phyloP scores from a whole-genome alignment of 2,113 vertebrate species.

The Vimba vimba region DNA sequence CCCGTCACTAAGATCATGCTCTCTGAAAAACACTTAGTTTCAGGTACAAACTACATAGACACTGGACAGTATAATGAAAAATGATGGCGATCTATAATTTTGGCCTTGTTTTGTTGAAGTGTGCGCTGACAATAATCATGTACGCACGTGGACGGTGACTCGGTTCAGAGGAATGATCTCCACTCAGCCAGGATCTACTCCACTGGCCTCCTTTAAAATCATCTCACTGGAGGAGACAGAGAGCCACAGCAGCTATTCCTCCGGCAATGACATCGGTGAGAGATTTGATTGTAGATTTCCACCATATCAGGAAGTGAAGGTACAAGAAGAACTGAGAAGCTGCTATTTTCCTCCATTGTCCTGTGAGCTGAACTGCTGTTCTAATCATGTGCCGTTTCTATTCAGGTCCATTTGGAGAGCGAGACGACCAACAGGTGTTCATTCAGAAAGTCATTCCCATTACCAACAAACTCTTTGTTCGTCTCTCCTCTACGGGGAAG shows the following conservation, averaged over 20 bases:
- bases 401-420: conserved; percentile 93
- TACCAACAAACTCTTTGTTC: conserved; percentile 94
- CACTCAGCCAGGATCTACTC: conserved; percentile 95
- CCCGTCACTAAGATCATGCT: conserved; percentile 98
- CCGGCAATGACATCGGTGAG: conserved; percentile 95
- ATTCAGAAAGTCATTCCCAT: conserved; percentile 99
- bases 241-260: conserved; percentile 92
- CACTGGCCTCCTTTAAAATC: conserved; percentile 96
- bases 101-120: conserved; percentile 72
- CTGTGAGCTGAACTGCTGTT: background rate
- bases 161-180: conserved; percentile 98
- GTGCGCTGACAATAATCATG: conserved; percentile 96
- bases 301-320: background rate
- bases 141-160: conserved; percentile 95
- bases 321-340: background rate
- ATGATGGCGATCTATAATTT: background rate
- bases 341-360: background rate
- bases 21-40: conserved; percentile 96
- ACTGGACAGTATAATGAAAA: background rate
- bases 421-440: conserved; percentile 97
- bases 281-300: background rate
- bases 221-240: conserved; percentile 94
- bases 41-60: conserved; percentile 76
- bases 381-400: background rate
- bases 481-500: conserved; percentile 95